Base-by-base conservation (phyloP, 2,113 vertebrate genomes). In the Megaleporinus macrocephalus region DNA sequence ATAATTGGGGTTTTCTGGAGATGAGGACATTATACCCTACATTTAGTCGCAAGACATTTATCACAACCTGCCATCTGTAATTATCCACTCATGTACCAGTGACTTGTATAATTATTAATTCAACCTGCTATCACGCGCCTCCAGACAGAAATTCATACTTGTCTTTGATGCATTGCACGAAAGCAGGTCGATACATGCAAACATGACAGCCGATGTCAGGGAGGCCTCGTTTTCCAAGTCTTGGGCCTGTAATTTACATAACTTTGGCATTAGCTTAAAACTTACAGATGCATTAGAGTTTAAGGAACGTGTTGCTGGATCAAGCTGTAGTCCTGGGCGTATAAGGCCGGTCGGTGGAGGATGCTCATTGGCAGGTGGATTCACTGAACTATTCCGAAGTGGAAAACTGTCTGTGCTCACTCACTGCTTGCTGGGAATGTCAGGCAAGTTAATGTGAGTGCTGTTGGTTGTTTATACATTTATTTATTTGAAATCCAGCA, bases 41-140 rank as follows among this genome's bases (percentile, higher is more conserved):
- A 91, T 89, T 92, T 91, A 89, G 87, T 66, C 49, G 85, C 59
- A 74, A 85, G 88, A 89, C 61, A 85, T 91, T 92, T 92, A 91
- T 90, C 90, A 88, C 88, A 91, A 77, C 80, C 76, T 87, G 86
- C 74, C 83, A 84, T 76, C 76, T 80, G 66, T 91, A 92, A 92
- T 92, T 92, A 92, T 89, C 87, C 89, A 88, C 90, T 90, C 83
- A 81, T 84, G 77, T 86, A 89, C 89, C 88, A 89, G 84, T 88
- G 85, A 89, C 89, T 86, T 79, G 83, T 83, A 89, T 92, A 92
- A 92, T 93, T 92, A 91, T 91, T 92, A 90, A 91, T 92, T 90
- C 89, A 81, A 82, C 84, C 79, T 88, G 80, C 81, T 87, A 86
- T 90, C 86, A 87, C 84, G 87, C 85, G 83, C 88, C 90, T 89